Evolutionary conservation across 2,113 vertebrate species (phyloP), one percentile per base, ranked within the genome.

Genomic region (Cryptomyrus ogoouensis): DNA sequence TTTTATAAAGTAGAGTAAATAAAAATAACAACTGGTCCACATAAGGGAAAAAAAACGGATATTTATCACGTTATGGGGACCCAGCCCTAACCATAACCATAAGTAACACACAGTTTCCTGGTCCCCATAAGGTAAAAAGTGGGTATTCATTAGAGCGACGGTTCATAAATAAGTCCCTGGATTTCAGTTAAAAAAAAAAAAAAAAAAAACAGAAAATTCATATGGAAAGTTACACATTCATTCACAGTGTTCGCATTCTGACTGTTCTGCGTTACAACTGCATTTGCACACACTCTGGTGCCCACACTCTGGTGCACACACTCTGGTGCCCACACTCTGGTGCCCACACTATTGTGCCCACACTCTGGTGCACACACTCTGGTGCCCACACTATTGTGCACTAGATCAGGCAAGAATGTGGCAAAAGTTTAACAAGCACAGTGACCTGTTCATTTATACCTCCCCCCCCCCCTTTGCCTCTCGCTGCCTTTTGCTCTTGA

Each of bases 371-470:
- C 10, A 49, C 52, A 5, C 17, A 53, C 3, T 53, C 17, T 19
- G 1, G 4, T 21, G 52, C 52, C 19, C 52, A 5, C 52, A 56
- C 17, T 56, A 1, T 24, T 24, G 53, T 7, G 53, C 21, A 58
- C 56, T 24, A 0, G 7, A 2, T n/a, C 58, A 62, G 24, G 58
- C 24, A 62, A 62, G 58, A 88, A 80, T 56, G 53, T 66, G 17
- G 91, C 91, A 90, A 90, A 88, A 88, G 86, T 86, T 91, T 53
- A 24, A 92, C 91, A 89, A 90, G 91, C 91, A 62, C 80, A 90
- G 91, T 91, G 90, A 91, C 89, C 90, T 92, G 39, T 47, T 47
- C 46, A 47, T 47, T 47, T 47, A 47, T 9, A 8, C 46, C 1
- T 1, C 46, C 91, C 92, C 90, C 7, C 70, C 90, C 91, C 92